Evolutionary conservation across 2,797 vertebrate species (phyloP), one percentile per base, ranked within the genome.

Genomic region (Molothrus aeneus): DNA sequence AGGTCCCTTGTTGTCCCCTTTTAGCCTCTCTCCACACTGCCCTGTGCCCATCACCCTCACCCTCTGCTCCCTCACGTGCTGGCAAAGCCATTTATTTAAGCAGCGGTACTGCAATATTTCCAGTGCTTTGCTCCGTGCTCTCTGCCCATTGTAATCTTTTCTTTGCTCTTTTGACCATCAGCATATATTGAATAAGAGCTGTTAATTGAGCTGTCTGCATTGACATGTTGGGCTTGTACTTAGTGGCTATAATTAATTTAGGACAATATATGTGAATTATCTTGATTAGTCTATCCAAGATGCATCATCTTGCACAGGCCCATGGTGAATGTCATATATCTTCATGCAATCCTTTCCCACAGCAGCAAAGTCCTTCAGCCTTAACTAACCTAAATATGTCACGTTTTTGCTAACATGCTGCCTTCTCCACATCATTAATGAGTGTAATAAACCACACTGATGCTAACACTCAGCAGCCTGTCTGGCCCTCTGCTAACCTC

Each of bases 201-300:
- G 88, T 86, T 94, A 95, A 96, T 93, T 92, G 92, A 96, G 95
- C 95, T 94, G 91, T 96, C 95, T 79, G 64, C 92, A 84, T 93
- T 91, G 94, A 91, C 95, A 65, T n/a, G 70, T 94, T 73, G 60
- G 80, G 83, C 90, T 96, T 96, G 94, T 97, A 93, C 94, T 96
- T 94, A 96, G 94, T 96, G 88, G 51, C 83, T 80, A 42, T 93
- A 96, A 95, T 95, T 96, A 96, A 96, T 96, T 94, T 93, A 94
- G 88, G 92, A 96, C 95, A 93, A 95, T 96, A 88, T 90, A 86
- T 80, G 86, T 94, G 95, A 94, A 91, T 95, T 94, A 92, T 93
- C 91, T 92, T 95, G 91, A 96, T 95, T 90, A 94, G 94, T 86
- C 90, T 80, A 78, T 93, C 91, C 78, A 94, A 94, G 84, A 93